A percentile compares a stretch with the other conserved stretches of the same genome.
These are phyloP conservation scores for Vesta saturnalis DNA, from an alignment of 2,888 invertebrate genomes.

Conservation along the genomic window DNA sequence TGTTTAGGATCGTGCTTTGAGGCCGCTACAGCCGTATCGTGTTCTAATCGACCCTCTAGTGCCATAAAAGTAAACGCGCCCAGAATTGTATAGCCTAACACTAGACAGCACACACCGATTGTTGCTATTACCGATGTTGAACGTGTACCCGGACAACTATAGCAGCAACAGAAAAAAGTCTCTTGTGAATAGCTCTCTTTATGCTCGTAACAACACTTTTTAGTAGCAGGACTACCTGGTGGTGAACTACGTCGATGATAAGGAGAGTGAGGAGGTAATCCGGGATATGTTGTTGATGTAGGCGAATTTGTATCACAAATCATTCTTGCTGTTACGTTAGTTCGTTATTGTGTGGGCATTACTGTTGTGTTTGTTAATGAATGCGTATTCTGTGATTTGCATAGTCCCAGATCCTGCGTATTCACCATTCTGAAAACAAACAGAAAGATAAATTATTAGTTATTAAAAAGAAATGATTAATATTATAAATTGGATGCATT, in stretches of 20 bases:
- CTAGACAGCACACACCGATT: conserved; percentile 83
- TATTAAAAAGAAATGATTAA: too few relatives aligned
- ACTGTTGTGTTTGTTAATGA: neutral
- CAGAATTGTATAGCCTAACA: conserved; percentile 89
- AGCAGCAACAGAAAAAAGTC: conserved; percentile 67
- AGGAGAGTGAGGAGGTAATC: conserved; percentile 53
- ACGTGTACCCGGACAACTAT: conserved; percentile 64
- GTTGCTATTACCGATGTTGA: conserved; percentile 78
- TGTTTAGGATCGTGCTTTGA: conserved; percentile 69
- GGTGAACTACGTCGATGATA: conserved; percentile 56
- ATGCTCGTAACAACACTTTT: conserved; percentile 59
- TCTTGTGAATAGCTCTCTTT: conserved; percentile 42
- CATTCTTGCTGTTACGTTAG: conserved; percentile 30
- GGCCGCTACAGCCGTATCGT: conserved; percentile 72
- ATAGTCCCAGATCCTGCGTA: too few relatives aligned
- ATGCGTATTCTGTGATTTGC: too few relatives aligned
- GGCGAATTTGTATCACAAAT: conserved; percentile 45
- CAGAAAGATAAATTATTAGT: too few relatives aligned
- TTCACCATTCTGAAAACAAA: too few relatives aligned
- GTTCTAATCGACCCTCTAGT: conserved; percentile 72
- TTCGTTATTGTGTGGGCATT: conserved; percentile 4
- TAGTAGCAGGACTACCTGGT: conserved; percentile 58
- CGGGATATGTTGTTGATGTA: conserved; percentile 54
- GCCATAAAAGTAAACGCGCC: conserved; percentile 93
- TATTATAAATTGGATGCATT: too few relatives aligned